Evolutionary conservation across 1,140 invertebrate genomes (phyloP).

Genomic region (Stenopsyche tienmushanensis): DNA sequence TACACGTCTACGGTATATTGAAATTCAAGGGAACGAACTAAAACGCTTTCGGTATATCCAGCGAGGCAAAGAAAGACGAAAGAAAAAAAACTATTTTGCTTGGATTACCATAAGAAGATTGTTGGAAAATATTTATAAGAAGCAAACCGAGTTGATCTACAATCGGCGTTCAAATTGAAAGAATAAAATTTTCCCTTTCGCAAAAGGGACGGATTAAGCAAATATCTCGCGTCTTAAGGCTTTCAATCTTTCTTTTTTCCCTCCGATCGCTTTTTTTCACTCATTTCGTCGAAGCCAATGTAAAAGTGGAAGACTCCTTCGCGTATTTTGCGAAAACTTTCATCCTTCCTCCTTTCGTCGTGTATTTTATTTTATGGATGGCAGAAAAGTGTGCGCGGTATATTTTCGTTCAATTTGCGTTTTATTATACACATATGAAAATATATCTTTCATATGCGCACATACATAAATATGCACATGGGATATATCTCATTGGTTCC

Average conservation of each 20-base stretch:
- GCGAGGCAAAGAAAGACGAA: neutral
- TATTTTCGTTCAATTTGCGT: too few species aligned
- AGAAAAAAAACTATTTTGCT: constrained; percentile 39
- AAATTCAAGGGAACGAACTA: constrained; percentile 14
- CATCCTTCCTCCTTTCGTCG: neutral
- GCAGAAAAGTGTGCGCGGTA: neutral
- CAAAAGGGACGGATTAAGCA: constrained; percentile 35
- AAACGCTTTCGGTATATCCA: constrained; percentile 4
- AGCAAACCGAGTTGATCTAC: constrained; percentile 37
- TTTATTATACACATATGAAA: too few species aligned
- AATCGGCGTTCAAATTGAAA: constrained; percentile 41
- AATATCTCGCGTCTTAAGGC: constrained; percentile 31
- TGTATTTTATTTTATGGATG: neutral
- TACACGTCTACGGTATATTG: constrained; percentile 6
- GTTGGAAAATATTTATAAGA: constrained; percentile 42
- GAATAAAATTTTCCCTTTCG: constrained; percentile 38
- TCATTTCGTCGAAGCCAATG: constrained; percentile 7
- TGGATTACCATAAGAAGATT: constrained; percentile 43
- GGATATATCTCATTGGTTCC: too few species aligned
- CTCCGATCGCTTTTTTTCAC: constrained; percentile 1
- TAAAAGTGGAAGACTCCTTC: constrained; percentile 3
- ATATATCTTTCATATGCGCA: too few species aligned
- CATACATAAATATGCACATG: too few species aligned
- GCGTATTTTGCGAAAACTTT: constrained; percentile 20
- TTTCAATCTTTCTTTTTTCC: constrained; percentile 18